Conservation (phyloP, 1,140 invertebrate species). For the Saccostrea glomerata region DNA sequence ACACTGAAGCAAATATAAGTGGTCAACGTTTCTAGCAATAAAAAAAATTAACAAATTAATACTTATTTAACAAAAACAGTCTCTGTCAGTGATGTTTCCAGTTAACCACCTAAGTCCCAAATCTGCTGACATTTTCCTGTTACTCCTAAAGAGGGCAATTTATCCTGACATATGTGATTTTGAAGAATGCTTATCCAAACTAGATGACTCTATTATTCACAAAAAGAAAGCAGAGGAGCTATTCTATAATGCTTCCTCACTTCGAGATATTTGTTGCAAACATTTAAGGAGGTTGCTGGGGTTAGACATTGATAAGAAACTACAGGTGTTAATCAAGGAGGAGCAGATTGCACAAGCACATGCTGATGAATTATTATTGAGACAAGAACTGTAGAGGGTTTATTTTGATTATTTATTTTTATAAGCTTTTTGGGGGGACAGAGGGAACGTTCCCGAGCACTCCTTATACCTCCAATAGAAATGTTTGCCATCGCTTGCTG, state of each 20-base stretch:
- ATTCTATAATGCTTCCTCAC: background rate
- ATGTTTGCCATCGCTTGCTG: too few relatives aligned
- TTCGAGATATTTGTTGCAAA: slow-evolving; percentile 11
- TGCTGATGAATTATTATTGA: slow-evolving; percentile 10
- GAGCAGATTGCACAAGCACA: slow-evolving; percentile 16
- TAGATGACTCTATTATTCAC: background rate
- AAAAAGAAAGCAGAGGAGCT: background rate
- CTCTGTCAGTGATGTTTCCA: slow-evolving; percentile 17
- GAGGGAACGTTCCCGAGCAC: background rate
- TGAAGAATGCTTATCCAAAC: slow-evolving; percentile 19
- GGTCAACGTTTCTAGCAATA: too few relatives aligned
- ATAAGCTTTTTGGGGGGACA: background rate
- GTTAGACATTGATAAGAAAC: slow-evolving; percentile 29
- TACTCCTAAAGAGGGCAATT: background rate
- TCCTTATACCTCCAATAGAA: too few relatives aligned
- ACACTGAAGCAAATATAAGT: too few relatives aligned
- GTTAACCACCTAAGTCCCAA: background rate
- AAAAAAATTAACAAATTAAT: too few relatives aligned
- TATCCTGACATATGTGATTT: background rate
- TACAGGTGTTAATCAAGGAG: slow-evolving; percentile 29
- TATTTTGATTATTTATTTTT: too few relatives aligned
- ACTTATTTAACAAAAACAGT: background rate
- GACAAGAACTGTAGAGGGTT: background rate
- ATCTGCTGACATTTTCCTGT: slow-evolving; percentile 30
- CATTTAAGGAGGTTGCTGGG: slow-evolving; percentile 10